Percentiles rank a stretch among this genome's conserved stretches.
phyloP scores from a whole-genome alignment of 2,888 invertebrate species.

The Drosophila monieri region DNA sequence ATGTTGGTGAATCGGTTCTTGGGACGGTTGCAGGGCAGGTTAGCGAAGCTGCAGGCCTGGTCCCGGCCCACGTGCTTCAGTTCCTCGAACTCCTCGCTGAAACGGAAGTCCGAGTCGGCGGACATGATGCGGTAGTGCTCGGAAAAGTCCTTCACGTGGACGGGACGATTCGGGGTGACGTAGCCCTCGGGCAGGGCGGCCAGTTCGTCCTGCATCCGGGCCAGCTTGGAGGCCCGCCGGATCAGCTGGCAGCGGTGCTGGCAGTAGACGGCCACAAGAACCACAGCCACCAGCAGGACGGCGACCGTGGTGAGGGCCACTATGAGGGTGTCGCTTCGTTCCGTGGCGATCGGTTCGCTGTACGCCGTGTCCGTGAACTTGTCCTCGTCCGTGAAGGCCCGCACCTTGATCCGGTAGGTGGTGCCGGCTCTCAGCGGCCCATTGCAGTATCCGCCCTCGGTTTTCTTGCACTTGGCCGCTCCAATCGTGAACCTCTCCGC shows the following conservation, averaged over 20 bases:
- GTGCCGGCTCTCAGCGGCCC: slow-evolving; percentile 96
- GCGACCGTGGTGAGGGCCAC: slow-evolving; percentile 51
- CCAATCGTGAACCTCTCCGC: slow-evolving; percentile 94
- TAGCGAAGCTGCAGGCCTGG: slow-evolving; percentile 95
- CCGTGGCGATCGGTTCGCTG: slow-evolving; percentile 94
- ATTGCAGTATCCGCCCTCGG: slow-evolving; percentile 94
- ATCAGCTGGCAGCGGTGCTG: slow-evolving; percentile 87
- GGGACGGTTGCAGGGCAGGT: slow-evolving; percentile 97
- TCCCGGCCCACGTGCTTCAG: slow-evolving; percentile 97
- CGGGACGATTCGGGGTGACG: slow-evolving; percentile 92
- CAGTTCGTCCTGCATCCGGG: slow-evolving; percentile 88
- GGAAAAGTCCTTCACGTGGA: slow-evolving; percentile 93
- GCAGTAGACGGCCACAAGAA: slow-evolving; percentile 85
- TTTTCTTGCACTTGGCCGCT: slow-evolving; percentile 90
- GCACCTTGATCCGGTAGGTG: slow-evolving; percentile 95
- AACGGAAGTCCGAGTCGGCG: slow-evolving; percentile 96
- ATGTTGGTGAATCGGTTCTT: slow-evolving; percentile 99
- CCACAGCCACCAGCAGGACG: slow-evolving; percentile 28
- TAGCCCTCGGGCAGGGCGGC: slow-evolving; percentile 89
- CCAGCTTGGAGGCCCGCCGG: slow-evolving; percentile 86
- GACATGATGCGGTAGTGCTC: slow-evolving; percentile 98
- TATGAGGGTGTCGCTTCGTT: slow-evolving; percentile 84
- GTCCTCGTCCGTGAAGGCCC: slow-evolving; percentile 96
- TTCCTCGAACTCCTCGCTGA: slow-evolving; percentile 99
- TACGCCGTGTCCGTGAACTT: slow-evolving; percentile 97